Evolutionary conservation across 2,888 invertebrate species (phyloP).

Genomic region (Oxyteleia sp.): DNA sequence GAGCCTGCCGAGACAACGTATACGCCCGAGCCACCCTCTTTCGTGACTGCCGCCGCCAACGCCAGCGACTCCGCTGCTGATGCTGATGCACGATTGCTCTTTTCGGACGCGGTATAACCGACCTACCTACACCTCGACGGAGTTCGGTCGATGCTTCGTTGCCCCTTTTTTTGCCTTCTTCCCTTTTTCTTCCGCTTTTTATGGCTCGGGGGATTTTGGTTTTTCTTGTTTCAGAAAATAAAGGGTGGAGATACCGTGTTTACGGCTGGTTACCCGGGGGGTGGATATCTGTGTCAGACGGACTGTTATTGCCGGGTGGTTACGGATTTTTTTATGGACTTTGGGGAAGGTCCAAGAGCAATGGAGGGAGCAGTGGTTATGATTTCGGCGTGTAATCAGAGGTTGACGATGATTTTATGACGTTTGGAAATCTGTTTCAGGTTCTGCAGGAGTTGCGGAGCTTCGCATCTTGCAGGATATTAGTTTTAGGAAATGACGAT

Average conservation of each 20-base stretch:
- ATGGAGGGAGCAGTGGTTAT: too few relatives aligned
- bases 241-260: not conserved
- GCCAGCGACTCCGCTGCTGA: conserved; percentile 52
- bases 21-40: conserved; percentile 66
- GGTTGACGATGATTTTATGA: too few relatives aligned
- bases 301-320: not conserved
- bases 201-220: not conserved
- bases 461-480: too few relatives aligned
- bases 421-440: too few relatives aligned
- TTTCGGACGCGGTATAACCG: conserved; percentile 47
- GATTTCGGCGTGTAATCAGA: too few relatives aligned
- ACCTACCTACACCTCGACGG: conserved; percentile 37
- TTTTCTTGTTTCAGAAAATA: not conserved
- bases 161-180: too few relatives aligned
- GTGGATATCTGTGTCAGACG: not conserved
- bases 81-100: conserved; percentile 65
- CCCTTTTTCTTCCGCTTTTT: too few relatives aligned
- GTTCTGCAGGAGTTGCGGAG: too few relatives aligned
- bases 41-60: conserved; percentile 40
- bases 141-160: conserved; percentile 25
- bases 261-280: not conserved
- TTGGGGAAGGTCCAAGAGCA: not conserved
- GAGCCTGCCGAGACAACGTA: conserved; percentile 64
- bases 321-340: not conserved
- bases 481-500: too few relatives aligned